These are phyloP conservation scores for Nematostella vectensis DNA, from an alignment of 92 coral and sea anemone genomes.

Conservation along the genomic window DNA sequence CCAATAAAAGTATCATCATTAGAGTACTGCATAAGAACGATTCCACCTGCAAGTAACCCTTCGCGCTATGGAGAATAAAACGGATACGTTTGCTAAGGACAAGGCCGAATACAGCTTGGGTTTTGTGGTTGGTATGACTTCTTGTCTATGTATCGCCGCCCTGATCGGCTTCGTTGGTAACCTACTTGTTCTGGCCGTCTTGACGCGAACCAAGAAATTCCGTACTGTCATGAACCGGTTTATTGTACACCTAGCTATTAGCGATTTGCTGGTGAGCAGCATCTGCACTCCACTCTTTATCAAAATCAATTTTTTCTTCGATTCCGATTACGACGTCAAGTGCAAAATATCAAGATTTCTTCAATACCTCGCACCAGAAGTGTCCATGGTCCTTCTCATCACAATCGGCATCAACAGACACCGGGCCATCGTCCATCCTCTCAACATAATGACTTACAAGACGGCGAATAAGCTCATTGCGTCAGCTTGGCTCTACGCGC, in stretches of 20 bases:
- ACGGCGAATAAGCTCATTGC: slow-evolving; percentile 61
- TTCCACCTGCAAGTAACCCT: no score
- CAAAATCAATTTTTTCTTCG: slow-evolving; percentile 42
- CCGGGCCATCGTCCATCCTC: slow-evolving; percentile 73
- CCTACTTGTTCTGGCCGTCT: slow-evolving; percentile 54
- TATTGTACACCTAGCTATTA: slow-evolving; percentile 64
- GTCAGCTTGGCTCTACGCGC: slow-evolving; percentile 67
- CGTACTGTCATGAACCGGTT: slow-evolving; percentile 90
- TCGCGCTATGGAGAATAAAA: no score
- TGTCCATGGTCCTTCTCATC: slow-evolving; percentile 70
- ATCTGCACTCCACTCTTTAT: slow-evolving; percentile 65
- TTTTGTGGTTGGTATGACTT: slow-evolving; percentile 36
- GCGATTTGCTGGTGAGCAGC: slow-evolving; percentile 66
- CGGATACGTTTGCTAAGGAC: no score
- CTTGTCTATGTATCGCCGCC: slow-evolving; percentile 46
- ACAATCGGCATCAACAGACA: slow-evolving; percentile 77
- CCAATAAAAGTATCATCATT: no score
- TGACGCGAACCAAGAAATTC: slow-evolving; percentile 57
- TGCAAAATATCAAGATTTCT: slow-evolving; percentile 67
- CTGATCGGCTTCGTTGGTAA: slow-evolving; percentile 65
- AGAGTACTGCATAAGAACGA: no score
- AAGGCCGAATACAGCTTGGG: slow-evolving; percentile 23
- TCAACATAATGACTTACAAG: slow-evolving; percentile 57
- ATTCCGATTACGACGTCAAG: not conserved
- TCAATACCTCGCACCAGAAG: slow-evolving; percentile 75